Base-by-base conservation (phyloP, 2,888 invertebrate genomes). In the Euphydryas editha region DNA sequence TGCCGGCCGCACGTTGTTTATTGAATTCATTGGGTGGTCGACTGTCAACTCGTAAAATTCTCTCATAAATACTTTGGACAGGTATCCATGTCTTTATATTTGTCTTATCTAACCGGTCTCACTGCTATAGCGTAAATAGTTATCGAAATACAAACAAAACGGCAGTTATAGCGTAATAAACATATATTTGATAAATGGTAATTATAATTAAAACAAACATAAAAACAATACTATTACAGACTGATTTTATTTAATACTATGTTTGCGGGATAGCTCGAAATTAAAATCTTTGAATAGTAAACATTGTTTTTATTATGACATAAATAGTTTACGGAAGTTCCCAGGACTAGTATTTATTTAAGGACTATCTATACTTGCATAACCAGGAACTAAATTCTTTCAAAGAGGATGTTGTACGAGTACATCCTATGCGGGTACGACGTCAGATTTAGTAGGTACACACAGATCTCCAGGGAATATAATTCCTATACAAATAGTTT, bases 391-490 rank as follows among this genome's bases (percentile, higher is more conserved):
- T 59, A 51, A 13, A 49, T 24, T 54, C 47, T 60, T 46, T 62
- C 44, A 65, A 70, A 61, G 69, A 73, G 78, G 75, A 75, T 69
- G 73, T 30, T 24, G 30, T 30, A 30, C 30, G 30, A 30, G 30
- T 59, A 60, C 71, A 70, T 78, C 76, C 76, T 73, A 77, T 78
- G 78, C 78, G 78, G 78, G 78, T 60, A 58, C 65, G 47, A 57
- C 63, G 63, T 58, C 30, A 64, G 1, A n/a, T n/a, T 42, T 13
- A 4, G 15, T 6, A 24, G 6, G 3, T 24, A 6, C 30, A 8
- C 30, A 4, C 8, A 8, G 30, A 30, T 7, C 8, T 7, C 30
- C 30, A 30, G 8, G 5, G 8, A 5, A 5, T 30, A 30, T 30
- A 30, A 30, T 30, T 30, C 8, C 30, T 30, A 30, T 30, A 30